These are phyloP conservation scores for Lepidochrysops patricia DNA, from an alignment of 2,888 invertebrate species.

Conservation along the genomic window DNA sequence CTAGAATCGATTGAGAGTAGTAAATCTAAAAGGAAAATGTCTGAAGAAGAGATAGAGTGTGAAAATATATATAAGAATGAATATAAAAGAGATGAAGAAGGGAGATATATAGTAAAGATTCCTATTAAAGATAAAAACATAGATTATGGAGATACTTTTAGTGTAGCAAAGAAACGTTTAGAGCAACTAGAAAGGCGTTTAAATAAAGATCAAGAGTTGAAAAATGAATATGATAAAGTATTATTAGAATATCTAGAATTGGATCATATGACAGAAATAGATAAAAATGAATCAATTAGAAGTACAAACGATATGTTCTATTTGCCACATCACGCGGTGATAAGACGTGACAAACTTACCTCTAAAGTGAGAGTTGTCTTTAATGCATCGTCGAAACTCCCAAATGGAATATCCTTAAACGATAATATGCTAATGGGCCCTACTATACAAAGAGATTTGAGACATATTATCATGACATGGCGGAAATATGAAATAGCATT, in stretches of 20 bases:
- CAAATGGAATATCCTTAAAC: neutral
- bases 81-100: conserved; percentile 15
- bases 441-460: neutral
- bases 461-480: neutral
- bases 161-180: conserved; percentile 16
- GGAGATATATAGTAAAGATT: conserved; percentile 18
- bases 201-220: conserved; percentile 13
- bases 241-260: conserved; percentile 17
- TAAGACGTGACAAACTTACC: conserved; percentile 18
- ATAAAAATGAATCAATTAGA: neutral
- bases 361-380: conserved; percentile 19
- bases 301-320: conserved; percentile 14
- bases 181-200: conserved; percentile 14
- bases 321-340: conserved; percentile 20
- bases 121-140: conserved; percentile 16
- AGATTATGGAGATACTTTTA: conserved; percentile 9
- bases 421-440: neutral
- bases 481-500: neutral
- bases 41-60: conserved; percentile 16
- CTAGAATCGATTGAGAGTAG: conserved; percentile 7
- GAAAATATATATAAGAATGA: conserved; percentile 15
- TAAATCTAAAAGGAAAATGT: conserved; percentile 3
- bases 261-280: conserved; percentile 12
- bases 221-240: conserved; percentile 17
- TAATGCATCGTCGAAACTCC: neutral